These are phyloP conservation scores for Tenebrosternarchus preto DNA, from an alignment of 2,113 vertebrate species.

Conservation along the genomic window DNA sequence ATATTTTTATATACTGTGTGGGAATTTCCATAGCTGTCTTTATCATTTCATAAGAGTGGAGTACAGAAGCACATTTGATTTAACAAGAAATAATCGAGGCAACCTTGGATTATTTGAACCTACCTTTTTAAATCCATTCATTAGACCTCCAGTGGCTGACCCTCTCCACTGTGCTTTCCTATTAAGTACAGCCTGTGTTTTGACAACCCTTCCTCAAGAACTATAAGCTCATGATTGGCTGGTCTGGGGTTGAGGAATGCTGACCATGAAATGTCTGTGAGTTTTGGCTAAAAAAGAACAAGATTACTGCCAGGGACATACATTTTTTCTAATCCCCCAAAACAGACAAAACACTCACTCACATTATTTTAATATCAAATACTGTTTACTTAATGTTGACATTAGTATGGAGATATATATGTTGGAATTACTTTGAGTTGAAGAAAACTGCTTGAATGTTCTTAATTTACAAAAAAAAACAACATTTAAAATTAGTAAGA, in stretches of 20 bases:
- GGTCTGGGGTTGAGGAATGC: conserved; percentile 50
- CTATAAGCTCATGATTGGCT: conserved; percentile 56
- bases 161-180: conserved; percentile 45
- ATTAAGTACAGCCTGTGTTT: conserved; percentile 49
- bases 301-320: conserved; percentile 43
- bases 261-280: conserved; percentile 56
- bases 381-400: conserved; percentile 53
- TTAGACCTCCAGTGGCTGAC: conserved; percentile 39
- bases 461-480: conserved; percentile 31
- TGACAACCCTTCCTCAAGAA: conserved; percentile 52
- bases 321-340: conserved; percentile 39
- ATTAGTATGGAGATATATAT: conserved; percentile 47
- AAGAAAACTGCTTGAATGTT: conserved; percentile 30
- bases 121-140: conserved; percentile 29
- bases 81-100: conserved; percentile 18
- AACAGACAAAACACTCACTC: conserved; percentile 36
- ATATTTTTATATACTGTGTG: conserved; percentile 23
- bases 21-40: not conserved
- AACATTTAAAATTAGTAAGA: conserved; percentile 37
- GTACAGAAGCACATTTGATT: not conserved
- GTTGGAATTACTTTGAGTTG: conserved; percentile 42
- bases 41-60: not conserved
- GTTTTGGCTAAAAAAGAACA: conserved; percentile 50
- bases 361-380: conserved; percentile 46
- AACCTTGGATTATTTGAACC: conserved; percentile 26